Base-by-base conservation (phyloP, 1,140 invertebrate genomes). In the Zophobas atratus region DNA sequence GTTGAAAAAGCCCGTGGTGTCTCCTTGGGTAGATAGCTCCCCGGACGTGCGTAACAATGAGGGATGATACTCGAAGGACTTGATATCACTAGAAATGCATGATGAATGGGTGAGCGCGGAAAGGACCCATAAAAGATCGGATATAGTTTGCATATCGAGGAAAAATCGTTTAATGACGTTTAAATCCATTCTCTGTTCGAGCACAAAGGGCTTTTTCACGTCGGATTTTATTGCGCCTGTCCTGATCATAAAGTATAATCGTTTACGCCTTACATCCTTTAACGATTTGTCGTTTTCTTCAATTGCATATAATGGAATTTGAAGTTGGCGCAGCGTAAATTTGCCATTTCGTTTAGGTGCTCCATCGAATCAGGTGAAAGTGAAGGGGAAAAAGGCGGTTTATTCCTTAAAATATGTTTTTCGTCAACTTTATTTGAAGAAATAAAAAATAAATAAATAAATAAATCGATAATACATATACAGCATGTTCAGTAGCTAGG, bases 111-210 rank as follows among this genome's bases (percentile, higher is more conserved):
- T 56, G 55, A 38, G 55, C 20, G 20, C n/a, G 49, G 49, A 78
- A 78, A 78, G 71, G 70, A 72, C 57, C 77, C 55, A 77, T 77
- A 77, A 77, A 77, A 73, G 56, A 70, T 57, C 55, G 75, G 72
- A 77, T 72, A 77, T 77, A 77, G 76, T 77, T 77, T 77, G 76
- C 76, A 77, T 77, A 77, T 77, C 63, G 76, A 55, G 48, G 76
- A 48, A 60, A 72, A 77, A 77, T 77, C 67, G 56, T 77, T 77
- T 71, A 77, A 72, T 73, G 76, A 57, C 55, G 57, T 39, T 34
- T 41, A 60, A 67, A 63, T 76, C 55, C 49, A 63, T 43, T 63
- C 43, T 3, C 46, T 8, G 48, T 2, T 53, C 35, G 33, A 20
- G 43, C 56, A 76, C 60, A 76, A 63, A 76, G 38, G 49, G 53